Evolutionary conservation across 2,113 vertebrate species (phyloP).

Genomic region (Nesoenas mayeri): DNA sequence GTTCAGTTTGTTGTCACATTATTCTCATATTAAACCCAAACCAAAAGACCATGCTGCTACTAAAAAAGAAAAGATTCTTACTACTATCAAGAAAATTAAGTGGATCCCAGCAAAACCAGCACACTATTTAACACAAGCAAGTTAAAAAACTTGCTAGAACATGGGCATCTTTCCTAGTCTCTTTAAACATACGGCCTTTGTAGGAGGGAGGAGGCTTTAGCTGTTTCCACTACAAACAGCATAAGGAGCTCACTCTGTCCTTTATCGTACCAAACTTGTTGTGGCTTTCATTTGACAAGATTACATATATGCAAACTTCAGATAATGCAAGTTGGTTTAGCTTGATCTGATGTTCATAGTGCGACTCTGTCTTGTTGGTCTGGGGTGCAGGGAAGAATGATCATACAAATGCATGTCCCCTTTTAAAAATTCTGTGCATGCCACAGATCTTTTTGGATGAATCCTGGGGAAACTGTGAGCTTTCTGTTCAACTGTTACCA

Average conservation of each 20-base stretch:
- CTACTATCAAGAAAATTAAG: too few species aligned
- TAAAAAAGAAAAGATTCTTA: too few species aligned
- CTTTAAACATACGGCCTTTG: conserved; percentile 36
- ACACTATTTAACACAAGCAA: neutral
- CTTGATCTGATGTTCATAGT: neutral
- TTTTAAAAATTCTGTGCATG: neutral
- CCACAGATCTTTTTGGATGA: neutral
- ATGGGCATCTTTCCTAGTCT: conserved; percentile 44
- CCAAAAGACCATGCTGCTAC: too few species aligned
- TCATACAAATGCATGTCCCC: neutral
- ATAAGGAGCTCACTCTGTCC: conserved; percentile 50
- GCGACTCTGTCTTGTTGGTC: accelerated
- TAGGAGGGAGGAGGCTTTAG: conserved; percentile 3
- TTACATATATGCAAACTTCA: neutral
- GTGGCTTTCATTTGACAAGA: conserved; percentile 40
- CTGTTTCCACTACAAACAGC: conserved; percentile 41
- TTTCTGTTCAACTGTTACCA: neutral
- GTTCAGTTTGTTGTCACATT: too few species aligned
- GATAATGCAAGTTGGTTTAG: neutral
- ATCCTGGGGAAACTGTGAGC: neutral
- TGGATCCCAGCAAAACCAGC: too few species aligned
- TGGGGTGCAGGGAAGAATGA: neutral
- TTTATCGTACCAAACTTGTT: conserved; percentile 28
- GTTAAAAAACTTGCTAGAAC: conserved; percentile 35
- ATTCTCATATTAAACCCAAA: too few species aligned